Evolutionary conservation across 2,888 invertebrate genomes (phyloP).

Genomic region (Agonopterix subpropinquella): DNA sequence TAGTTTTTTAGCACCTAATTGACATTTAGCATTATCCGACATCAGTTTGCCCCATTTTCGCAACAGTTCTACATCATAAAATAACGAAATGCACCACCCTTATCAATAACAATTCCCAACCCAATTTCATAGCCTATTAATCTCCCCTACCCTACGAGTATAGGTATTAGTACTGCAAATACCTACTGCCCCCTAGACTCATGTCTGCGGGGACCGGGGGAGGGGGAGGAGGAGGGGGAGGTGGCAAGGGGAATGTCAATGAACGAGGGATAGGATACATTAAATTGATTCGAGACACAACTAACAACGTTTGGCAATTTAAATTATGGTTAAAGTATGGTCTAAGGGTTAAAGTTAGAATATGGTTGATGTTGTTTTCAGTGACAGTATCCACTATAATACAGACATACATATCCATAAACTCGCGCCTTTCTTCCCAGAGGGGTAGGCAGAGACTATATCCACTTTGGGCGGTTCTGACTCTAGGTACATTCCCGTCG

Average conservation of each 20-base stretch:
- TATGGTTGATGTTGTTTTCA: too few species aligned
- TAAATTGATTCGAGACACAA: slow-evolving; percentile 31
- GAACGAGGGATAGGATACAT: slow-evolving; percentile 19
- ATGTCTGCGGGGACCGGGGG: neutral
- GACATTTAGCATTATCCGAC: slow-evolving; percentile 2
- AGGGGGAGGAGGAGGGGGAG: slow-evolving; percentile 18
- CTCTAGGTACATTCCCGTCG: too few species aligned
- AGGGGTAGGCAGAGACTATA: too few species aligned
- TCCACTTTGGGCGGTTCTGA: too few species aligned
- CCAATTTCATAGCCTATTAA: slow-evolving; percentile 41
- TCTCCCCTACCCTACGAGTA: slow-evolving; percentile 24
- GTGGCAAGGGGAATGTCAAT: slow-evolving; percentile 29
- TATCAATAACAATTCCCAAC: slow-evolving; percentile 17
- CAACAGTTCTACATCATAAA: neutral
- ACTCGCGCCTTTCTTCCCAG: too few species aligned
- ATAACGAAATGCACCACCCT: neutral
- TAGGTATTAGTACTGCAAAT: neutral
- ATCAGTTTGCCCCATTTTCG: neutral
- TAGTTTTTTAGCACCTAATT: neutral
- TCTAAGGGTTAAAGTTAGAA: too few species aligned
- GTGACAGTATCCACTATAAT: too few species aligned
- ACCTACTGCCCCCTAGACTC: slow-evolving; percentile 8
- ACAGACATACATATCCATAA: too few species aligned
- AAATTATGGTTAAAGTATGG: too few species aligned
- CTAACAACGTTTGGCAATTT: slow-evolving; percentile 2